Evolutionary conservation across 2,888 invertebrate species (phyloP).

Genomic region (Nephrotoma appendiculata): DNA sequence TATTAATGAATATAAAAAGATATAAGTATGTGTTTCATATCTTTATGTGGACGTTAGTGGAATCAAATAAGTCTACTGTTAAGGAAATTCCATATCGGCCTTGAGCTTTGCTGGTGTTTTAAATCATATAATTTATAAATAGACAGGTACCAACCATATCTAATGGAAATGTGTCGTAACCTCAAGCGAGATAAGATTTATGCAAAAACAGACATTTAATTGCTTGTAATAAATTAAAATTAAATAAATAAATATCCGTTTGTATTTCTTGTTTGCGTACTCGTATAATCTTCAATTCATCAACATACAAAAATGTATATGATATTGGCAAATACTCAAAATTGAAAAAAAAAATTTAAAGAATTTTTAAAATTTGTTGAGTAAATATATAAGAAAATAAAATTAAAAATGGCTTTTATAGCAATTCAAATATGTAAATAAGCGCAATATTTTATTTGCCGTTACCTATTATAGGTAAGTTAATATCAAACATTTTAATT

Average conservation of each 20-base stretch:
- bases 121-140: too few species aligned
- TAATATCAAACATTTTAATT: too few species aligned
- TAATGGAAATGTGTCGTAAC: too few species aligned
- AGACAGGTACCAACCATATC: too few species aligned
- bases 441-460: too few species aligned
- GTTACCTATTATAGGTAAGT: too few species aligned
- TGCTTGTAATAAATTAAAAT: background rate
- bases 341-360: background rate
- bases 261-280: background rate
- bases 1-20: background rate
- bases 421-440: background rate
- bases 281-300: background rate
- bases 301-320: background rate
- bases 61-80: too few species aligned
- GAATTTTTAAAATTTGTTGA: background rate
- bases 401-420: background rate
- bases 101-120: too few species aligned
- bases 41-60: too few species aligned
- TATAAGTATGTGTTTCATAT: background rate
- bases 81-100: too few species aligned
- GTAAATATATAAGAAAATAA: background rate
- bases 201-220: background rate
- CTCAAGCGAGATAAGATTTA: background rate
- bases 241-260: background rate
- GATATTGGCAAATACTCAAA: background rate